Evolutionary conservation across 2,797 vertebrate species (phyloP).

Genomic region (Lutjanus campechanus): DNA sequence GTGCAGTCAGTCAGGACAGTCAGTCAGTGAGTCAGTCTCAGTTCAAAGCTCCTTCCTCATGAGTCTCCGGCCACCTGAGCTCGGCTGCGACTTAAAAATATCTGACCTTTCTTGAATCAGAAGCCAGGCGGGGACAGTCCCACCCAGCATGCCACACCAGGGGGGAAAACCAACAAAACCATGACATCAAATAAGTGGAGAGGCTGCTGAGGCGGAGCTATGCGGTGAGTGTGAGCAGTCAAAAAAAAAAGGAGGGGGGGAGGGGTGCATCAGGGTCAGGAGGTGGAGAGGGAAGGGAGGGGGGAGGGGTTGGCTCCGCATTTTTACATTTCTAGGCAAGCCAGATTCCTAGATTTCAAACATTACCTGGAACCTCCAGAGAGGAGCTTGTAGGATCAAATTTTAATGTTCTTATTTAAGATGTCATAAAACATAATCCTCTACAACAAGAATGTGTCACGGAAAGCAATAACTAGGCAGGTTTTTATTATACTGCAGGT

Average conservation of each 20-base stretch:
- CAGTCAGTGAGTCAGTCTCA: slow-evolving; percentile 42
- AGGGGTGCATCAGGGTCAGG: slow-evolving; percentile 71
- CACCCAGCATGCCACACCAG: slow-evolving; percentile 64
- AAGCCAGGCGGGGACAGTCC: slow-evolving; percentile 51
- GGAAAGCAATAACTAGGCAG: not conserved
- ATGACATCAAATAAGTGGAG: slow-evolving; percentile 71
- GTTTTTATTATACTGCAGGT: not conserved
- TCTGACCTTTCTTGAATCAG: slow-evolving; percentile 62
- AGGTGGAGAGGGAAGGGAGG: slow-evolving; percentile 60
- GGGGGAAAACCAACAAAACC: slow-evolving; percentile 72
- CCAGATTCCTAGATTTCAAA: slow-evolving; percentile 55
- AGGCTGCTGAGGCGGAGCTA: slow-evolving; percentile 70
- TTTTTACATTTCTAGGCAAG: slow-evolving; percentile 62
- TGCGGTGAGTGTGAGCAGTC: slow-evolving; percentile 63
- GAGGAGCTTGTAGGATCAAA: not conserved
- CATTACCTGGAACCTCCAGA: slow-evolving; percentile 22
- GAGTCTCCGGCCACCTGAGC: slow-evolving; percentile 58
- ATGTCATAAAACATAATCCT: not conserved
- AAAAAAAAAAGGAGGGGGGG: slow-evolving; percentile 35
- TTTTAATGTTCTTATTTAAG: not conserved
- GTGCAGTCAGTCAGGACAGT: slow-evolving; percentile 39
- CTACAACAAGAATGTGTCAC: not conserved
- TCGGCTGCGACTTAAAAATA: slow-evolving; percentile 63
- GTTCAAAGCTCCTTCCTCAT: slow-evolving; percentile 50
- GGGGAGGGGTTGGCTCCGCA: slow-evolving; percentile 52